These are phyloP conservation scores for Atrina japonica DNA, from an alignment of 2,888 invertebrate species.

Conservation along the genomic window DNA sequence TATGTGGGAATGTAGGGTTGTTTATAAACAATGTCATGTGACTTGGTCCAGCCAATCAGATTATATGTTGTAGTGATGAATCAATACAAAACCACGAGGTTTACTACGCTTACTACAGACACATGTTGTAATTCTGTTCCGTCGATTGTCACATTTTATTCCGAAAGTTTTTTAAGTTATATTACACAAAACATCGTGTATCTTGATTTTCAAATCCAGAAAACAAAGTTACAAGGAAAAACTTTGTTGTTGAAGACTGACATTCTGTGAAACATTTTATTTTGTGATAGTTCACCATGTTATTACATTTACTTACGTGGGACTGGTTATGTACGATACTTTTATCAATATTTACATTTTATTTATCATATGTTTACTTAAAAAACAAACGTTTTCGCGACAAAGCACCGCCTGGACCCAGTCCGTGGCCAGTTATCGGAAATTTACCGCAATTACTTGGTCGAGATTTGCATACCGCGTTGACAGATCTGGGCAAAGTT, in stretches of 20 bases:
- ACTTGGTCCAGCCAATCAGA: conserved; percentile 15
- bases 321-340: conserved; percentile 34
- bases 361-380: conserved; percentile 24
- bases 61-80: not conserved
- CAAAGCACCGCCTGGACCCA: conserved; percentile 44
- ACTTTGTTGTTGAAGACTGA: too few species aligned
- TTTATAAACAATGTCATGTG: conserved; percentile 34
- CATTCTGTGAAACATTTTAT: not conserved
- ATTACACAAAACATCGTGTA: conserved; percentile 13
- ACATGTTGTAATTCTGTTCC: conserved; percentile 3
- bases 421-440: conserved; percentile 46
- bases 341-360: conserved; percentile 22
- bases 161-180: too few species aligned
- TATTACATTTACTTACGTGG: conserved; percentile 9
- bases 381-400: not conserved
- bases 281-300: not conserved
- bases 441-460: conserved; percentile 48
- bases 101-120: conserved; percentile 8
- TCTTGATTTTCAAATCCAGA: too few species aligned
- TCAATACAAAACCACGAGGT: conserved; percentile 18
- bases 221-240: too few species aligned
- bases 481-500: conserved; percentile 40
- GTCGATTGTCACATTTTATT: conserved; percentile 3
- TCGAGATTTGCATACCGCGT: conserved; percentile 45
- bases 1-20: conserved; percentile 8